phyloP scores from a whole-genome alignment of 2,113 vertebrate species.

The Miniopterus natalensis region DNA sequence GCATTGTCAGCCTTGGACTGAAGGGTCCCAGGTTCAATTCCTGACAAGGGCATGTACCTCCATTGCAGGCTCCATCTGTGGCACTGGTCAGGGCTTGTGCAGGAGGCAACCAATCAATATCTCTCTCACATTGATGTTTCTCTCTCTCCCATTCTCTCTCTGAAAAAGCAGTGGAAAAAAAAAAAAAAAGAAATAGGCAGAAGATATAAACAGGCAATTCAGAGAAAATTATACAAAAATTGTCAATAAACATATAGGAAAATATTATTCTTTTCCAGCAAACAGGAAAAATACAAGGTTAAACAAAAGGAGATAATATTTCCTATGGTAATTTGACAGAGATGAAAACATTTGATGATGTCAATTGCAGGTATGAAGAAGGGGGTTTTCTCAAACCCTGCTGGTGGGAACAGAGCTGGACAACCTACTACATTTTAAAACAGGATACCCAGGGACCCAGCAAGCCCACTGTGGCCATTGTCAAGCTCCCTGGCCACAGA shows the following conservation, averaged over 20 bases:
- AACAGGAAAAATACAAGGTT: background rate
- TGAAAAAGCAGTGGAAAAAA: too few relatives aligned
- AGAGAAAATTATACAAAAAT: slow-evolving; percentile 8
- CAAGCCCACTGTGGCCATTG: background rate
- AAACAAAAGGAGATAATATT: background rate
- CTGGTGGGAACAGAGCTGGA: background rate
- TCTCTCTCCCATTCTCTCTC: too few relatives aligned
- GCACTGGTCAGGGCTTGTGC: too few relatives aligned
- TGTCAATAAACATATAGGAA: background rate
- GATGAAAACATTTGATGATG: background rate
- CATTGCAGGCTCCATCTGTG: too few relatives aligned
- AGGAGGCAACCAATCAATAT: too few relatives aligned
- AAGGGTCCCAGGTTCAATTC: too few relatives aligned
- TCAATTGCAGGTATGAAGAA: background rate
- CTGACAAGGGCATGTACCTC: too few relatives aligned
- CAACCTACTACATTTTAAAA: background rate
- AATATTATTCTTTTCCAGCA: background rate
- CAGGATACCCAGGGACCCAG: background rate
- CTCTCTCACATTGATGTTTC: too few relatives aligned
- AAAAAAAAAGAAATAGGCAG: too few relatives aligned
- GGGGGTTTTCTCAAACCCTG: background rate
- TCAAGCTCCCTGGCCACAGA: background rate
- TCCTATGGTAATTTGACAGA: background rate
- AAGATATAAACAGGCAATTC: background rate
- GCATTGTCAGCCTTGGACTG: too few relatives aligned